Conservation (phyloP, 2,797 vertebrate genomes). For the Trichosurus vulpecula region DNA sequence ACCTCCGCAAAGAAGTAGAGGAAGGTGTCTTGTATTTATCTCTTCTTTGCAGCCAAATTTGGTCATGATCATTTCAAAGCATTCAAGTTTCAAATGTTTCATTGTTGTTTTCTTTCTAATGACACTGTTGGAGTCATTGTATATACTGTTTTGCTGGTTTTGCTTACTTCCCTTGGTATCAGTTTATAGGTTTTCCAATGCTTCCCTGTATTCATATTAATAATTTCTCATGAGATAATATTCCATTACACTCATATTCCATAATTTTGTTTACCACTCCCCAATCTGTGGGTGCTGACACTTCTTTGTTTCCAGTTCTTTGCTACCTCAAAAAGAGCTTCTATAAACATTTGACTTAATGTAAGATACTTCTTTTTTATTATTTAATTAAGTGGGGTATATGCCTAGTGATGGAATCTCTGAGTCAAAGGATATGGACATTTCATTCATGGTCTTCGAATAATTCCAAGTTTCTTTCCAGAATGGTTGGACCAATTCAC, state of each 20-base stretch:
- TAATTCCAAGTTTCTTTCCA: background rate
- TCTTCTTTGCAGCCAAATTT: background rate
- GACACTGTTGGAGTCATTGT: background rate
- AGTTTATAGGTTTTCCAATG: background rate
- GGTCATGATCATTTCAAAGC: background rate
- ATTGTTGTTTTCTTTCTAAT: background rate
- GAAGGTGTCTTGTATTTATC: background rate
- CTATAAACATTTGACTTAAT: background rate
- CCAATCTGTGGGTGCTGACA: background rate
- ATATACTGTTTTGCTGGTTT: background rate
- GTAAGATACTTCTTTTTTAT: background rate
- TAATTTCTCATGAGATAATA: background rate
- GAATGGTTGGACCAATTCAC: background rate
- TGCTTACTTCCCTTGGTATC: background rate
- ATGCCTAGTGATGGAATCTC: background rate
- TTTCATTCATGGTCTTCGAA: background rate
- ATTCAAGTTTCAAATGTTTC: background rate
- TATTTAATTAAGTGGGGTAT: background rate
- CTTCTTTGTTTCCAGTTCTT: background rate
- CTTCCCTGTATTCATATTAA: background rate
- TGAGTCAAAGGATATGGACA: background rate
- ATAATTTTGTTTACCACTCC: background rate
- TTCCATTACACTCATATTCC: background rate
- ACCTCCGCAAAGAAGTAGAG: background rate
- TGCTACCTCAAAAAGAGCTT: background rate